A percentile compares a stretch with the other conserved stretches of the same genome.
Conservation (phyloP, 2,113 vertebrate species). For the Cathartes aura region DNA sequence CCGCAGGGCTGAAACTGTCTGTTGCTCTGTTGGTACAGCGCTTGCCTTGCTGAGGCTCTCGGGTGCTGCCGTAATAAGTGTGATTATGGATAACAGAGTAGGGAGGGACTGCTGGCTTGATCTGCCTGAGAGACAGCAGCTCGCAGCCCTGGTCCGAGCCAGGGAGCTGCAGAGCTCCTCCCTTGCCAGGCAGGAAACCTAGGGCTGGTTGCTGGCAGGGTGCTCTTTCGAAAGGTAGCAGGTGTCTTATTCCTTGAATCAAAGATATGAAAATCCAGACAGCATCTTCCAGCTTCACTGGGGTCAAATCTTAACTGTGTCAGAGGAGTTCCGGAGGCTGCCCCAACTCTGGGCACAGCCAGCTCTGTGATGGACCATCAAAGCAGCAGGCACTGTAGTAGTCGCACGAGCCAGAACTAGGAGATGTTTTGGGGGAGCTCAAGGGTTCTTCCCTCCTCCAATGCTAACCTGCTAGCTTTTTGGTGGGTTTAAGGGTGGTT, state of each 20-base stretch:
- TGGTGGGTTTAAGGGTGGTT: neutral
- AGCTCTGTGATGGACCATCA: neutral
- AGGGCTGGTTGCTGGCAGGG: neutral
- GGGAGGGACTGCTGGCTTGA: neutral
- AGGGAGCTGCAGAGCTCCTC: neutral
- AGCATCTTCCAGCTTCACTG: neutral
- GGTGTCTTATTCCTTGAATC: neutral
- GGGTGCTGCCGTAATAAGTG: neutral
- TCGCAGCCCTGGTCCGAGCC: fast-evolving
- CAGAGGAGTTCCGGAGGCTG: neutral
- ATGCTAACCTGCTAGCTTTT: neutral
- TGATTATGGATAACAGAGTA: neutral
- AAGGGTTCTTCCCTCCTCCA: neutral
- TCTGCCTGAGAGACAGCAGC: neutral
- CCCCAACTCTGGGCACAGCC: neutral
- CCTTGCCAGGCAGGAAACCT: neutral
- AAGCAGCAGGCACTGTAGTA: neutral
- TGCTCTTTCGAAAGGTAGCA: neutral
- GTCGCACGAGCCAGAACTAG: neutral
- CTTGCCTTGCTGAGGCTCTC: neutral
- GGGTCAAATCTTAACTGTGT: neutral
- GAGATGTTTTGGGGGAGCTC: neutral
- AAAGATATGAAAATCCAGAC: neutral
- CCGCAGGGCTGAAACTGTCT: neutral
- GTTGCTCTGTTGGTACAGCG: neutral